These are phyloP conservation scores for Phacellophora camtschatica DNA, from an alignment of 30 jellyfish, hydroid and myxozoan species.

Conservation along the genomic window DNA sequence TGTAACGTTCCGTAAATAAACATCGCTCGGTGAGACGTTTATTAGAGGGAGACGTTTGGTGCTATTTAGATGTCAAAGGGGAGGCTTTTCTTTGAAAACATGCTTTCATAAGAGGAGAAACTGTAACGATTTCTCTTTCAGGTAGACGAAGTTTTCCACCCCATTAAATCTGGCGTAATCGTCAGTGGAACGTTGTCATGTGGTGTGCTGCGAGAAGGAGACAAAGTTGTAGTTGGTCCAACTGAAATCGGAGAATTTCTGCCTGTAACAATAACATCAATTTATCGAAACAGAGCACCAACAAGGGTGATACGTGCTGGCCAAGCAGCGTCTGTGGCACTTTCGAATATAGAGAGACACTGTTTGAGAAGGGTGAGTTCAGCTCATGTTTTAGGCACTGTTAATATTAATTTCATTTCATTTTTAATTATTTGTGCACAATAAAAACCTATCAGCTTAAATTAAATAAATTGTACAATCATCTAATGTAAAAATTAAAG, in stretches of 20 bases:
- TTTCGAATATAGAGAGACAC: slow-evolving; percentile 60
- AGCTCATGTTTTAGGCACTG: too few species aligned
- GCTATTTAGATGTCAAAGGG: too few species aligned
- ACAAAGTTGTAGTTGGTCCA: slow-evolving; percentile 87
- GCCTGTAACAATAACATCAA: slow-evolving; percentile 78
- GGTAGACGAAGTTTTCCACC: slow-evolving; percentile 90
- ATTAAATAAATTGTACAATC: too few species aligned
- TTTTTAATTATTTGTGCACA: too few species aligned
- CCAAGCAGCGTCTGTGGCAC: slow-evolving; percentile 93
- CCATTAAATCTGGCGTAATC: slow-evolving; percentile 86
- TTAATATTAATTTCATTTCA: too few species aligned
- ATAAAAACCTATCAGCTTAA: too few species aligned
- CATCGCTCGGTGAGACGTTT: too few species aligned
- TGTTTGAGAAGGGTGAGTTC: slow-evolving; percentile 70
- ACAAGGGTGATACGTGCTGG: slow-evolving; percentile 96
- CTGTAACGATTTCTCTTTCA: not conserved
- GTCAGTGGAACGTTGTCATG: slow-evolving; percentile 89
- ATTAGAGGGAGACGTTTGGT: too few species aligned
- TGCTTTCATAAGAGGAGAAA: not conserved
- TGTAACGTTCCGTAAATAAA: too few species aligned
- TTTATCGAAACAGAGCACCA: slow-evolving; percentile 96
- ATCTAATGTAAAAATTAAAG: too few species aligned
- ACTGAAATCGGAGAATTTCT: slow-evolving; percentile 73
- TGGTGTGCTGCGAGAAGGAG: slow-evolving; percentile 92
- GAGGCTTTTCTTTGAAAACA: too few species aligned